These are phyloP conservation scores for Seira sanloemensis DNA, from an alignment of 2,888 invertebrate genomes.

Conservation along the genomic window DNA sequence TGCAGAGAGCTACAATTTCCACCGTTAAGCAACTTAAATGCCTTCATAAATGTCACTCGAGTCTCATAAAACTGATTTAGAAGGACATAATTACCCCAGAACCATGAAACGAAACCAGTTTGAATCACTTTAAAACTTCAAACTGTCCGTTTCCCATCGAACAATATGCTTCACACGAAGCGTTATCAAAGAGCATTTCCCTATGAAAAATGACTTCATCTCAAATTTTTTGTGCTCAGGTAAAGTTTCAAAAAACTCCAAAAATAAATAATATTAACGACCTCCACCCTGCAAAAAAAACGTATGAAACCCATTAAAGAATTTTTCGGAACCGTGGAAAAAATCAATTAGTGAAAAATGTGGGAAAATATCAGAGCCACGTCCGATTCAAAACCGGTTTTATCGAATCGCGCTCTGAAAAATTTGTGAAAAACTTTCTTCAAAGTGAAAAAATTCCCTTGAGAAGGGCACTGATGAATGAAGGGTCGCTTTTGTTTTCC, in stretches of 20 bases:
- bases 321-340: not conserved
- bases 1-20: too few relatives aligned
- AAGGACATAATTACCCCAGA: not conserved
- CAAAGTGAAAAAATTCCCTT: not conserved
- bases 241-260: not conserved
- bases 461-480: not conserved
- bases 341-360: conserved; percentile 4
- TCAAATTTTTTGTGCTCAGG: too few relatives aligned
- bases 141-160: too few relatives aligned
- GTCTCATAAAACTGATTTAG: not conserved
- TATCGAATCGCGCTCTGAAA: not conserved
- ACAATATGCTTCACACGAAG: too few relatives aligned
- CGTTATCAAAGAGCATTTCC: too few relatives aligned
- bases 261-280: not conserved
- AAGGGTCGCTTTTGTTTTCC: too few relatives aligned
- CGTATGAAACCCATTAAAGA: not conserved
- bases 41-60: not conserved
- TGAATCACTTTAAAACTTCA: not conserved
- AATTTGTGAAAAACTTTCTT: conserved; percentile 1
- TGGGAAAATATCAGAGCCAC: not conserved
- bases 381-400: not conserved
- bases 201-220: not conserved
- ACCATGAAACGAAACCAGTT: not conserved
- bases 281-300: too few relatives aligned
- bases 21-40: too few relatives aligned